A percentile compares a stretch with the other conserved stretches of the same genome.
phyloP scores from a whole-genome alignment of 2,113 vertebrate species.

The Hippoglossus stenolepis region DNA sequence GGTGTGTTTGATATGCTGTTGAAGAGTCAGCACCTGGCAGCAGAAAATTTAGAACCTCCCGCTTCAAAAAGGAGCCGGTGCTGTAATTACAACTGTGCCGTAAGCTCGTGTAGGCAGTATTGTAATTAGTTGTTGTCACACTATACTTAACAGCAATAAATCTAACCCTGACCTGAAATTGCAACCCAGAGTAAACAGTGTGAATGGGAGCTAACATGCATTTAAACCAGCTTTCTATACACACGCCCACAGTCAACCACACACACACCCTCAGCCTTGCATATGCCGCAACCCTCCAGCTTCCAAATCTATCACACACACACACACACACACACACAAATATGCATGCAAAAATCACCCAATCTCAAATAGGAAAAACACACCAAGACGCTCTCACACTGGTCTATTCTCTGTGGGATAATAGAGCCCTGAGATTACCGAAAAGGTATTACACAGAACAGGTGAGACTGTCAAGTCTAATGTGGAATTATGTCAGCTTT shows the following conservation, averaged over 20 bases:
- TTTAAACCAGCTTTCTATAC: constrained; percentile 60
- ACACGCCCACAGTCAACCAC: constrained; percentile 41
- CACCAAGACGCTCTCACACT: background rate
- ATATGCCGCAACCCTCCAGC: constrained; percentile 1
- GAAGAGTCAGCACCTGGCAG: constrained; percentile 69
- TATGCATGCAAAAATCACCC: constrained; percentile 13
- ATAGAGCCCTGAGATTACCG: constrained; percentile 9
- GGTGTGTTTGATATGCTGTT: constrained; percentile 54
- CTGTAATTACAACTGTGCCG: constrained; percentile 66
- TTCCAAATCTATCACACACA: background rate
- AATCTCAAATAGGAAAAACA: background rate
- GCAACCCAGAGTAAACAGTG: constrained; percentile 64
- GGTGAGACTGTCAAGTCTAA: constrained; percentile 30
- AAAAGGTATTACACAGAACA: constrained; percentile 25
- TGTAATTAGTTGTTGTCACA: constrained; percentile 77
- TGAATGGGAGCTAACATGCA: constrained; percentile 67
- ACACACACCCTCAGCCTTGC: constrained; percentile 28
- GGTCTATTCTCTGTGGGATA: constrained; percentile 17
- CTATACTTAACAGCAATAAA: constrained; percentile 79
- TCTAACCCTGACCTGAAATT: constrained; percentile 70
- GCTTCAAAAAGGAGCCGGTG: constrained; percentile 55
- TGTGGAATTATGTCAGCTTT: constrained; percentile 35
- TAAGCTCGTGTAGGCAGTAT: constrained; percentile 57
- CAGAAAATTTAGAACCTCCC: constrained; percentile 48
- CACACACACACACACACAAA: background rate